Percentiles rank a stretch among this genome's conserved stretches.
phyloP scores from a whole-genome alignment of 2,113 vertebrate genomes.

The Sander vitreus region DNA sequence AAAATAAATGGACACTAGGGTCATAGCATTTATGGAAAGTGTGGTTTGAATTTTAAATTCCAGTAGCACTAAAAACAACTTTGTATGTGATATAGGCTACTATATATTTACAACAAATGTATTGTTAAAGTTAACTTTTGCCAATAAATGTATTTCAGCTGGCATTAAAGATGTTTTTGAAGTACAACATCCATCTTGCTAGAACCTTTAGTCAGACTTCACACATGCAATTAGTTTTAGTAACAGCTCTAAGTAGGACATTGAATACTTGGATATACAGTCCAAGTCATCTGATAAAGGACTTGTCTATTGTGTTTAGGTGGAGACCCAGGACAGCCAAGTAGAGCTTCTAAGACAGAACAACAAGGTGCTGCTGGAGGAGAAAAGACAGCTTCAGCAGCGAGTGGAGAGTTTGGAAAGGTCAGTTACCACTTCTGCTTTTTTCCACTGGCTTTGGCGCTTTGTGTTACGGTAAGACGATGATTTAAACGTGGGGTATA shows the following conservation, averaged over 20 bases:
- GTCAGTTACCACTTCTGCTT: conserved; percentile 71
- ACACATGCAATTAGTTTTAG: neutral
- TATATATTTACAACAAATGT: neutral
- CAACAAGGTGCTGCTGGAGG: conserved; percentile 89
- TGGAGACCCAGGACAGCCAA: conserved; percentile 92
- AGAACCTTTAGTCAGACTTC: neutral
- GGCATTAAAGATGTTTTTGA: neutral
- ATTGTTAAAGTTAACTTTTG: neutral
- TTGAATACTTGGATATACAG: neutral
- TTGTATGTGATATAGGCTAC: neutral
- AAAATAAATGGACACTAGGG: neutral
- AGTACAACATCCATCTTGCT: neutral
- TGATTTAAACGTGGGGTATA: too few species aligned
- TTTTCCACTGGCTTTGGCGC: neutral
- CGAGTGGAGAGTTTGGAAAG: conserved; percentile 91
- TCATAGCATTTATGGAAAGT: neutral
- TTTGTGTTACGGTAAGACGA: neutral
- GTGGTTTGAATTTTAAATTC: neutral
- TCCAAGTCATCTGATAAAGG: neutral
- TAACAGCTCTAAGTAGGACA: neutral
- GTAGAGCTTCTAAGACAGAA: conserved; percentile 90
- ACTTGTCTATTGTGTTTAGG: conserved; percentile 74
- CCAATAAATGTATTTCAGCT: neutral
- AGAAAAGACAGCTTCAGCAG: conserved; percentile 91
- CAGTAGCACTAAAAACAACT: neutral